Evolutionary conservation across 2,113 vertebrate genomes (phyloP).

Genomic region (Ctenodactylus gundi): DNA sequence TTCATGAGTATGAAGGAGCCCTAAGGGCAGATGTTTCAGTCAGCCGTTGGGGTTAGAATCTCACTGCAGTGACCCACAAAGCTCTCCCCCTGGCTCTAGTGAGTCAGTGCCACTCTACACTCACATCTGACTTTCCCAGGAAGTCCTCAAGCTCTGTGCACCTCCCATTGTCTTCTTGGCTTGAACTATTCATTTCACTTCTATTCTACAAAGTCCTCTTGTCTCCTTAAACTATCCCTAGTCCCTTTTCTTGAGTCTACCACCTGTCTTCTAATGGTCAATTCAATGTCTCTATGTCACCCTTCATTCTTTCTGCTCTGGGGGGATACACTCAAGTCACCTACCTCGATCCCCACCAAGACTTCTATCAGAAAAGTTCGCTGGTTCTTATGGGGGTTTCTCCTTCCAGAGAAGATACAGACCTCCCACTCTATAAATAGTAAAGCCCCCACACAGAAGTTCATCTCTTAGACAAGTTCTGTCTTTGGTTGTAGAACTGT

Average conservation of each 20-base stretch:
- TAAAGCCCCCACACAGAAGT: not conserved
- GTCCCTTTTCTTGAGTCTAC: not conserved
- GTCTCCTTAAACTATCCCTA: not conserved
- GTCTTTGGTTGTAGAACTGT: not conserved
- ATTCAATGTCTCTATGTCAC: not conserved
- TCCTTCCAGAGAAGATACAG: not conserved
- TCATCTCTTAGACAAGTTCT: not conserved
- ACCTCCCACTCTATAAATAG: not conserved
- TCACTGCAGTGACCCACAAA: not conserved
- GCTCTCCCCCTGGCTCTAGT: not conserved
- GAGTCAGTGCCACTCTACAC: not conserved
- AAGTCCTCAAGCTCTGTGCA: not conserved
- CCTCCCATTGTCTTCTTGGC: not conserved
- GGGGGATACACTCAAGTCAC: not conserved
- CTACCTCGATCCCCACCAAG: not conserved
- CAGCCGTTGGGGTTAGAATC: not conserved
- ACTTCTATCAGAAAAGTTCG: not conserved
- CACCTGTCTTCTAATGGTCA: not conserved
- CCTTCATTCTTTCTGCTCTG: not conserved
- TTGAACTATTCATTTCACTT: not conserved
- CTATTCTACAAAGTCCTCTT: not conserved
- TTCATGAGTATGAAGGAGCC: not conserved
- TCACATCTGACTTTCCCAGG: accelerated
- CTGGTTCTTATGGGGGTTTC: not conserved
- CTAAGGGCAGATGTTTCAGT: not conserved